A percentile compares a stretch with the other conserved stretches of the same genome.
Conservation (phyloP, 2,113 vertebrate species). For the Nothocercus nigrocapillus region DNA sequence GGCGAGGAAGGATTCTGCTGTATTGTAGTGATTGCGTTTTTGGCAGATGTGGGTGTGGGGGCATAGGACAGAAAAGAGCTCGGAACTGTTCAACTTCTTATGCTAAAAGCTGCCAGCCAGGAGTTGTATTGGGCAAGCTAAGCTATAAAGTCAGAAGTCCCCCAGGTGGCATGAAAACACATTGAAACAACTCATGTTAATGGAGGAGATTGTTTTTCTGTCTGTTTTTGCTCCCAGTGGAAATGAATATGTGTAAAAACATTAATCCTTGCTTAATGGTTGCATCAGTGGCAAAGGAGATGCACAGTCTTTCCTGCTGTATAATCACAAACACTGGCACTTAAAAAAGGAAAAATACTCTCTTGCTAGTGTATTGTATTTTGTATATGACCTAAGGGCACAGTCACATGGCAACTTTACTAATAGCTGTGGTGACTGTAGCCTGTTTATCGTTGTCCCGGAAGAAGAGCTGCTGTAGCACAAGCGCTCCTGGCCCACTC, state of each 20-base stretch:
- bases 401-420: not conserved
- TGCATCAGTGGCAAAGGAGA: not conserved
- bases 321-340: not conserved
- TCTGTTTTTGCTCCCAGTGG: not conserved
- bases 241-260: not conserved
- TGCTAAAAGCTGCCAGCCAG: not conserved
- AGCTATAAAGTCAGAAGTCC: not conserved
- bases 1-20: not conserved
- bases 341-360: not conserved
- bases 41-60: not conserved
- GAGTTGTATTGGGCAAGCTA: not conserved
- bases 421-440: accelerated
- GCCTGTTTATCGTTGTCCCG: not conserved
- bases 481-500: not conserved
- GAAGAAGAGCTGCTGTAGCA: not conserved
- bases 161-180: slow-evolving; percentile 6
- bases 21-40: not conserved
- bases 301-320: not conserved
- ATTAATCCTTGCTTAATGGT: slow-evolving; percentile 29
- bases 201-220: not conserved
- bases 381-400: not conserved
- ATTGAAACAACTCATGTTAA: not conserved
- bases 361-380: not conserved
- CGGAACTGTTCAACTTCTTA: not conserved
- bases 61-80: not conserved